Base-by-base conservation (phyloP, 2,797 vertebrate species). In the Fratercula arctica region DNA sequence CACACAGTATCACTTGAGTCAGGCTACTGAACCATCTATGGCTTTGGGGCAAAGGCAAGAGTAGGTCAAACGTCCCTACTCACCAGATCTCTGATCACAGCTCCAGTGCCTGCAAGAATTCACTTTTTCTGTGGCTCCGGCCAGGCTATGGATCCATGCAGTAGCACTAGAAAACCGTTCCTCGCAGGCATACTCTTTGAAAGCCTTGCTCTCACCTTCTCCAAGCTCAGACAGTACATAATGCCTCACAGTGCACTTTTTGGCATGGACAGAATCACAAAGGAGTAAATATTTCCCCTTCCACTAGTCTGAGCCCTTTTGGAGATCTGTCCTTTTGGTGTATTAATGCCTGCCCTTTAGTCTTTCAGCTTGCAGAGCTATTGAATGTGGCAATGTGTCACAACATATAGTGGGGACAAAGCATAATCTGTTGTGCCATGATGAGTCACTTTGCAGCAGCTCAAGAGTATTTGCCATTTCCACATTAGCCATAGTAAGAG, bases 361-460 rank as follows among this genome's bases (percentile, higher is more conserved):
- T 88, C 85, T 95, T 89, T 82, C 80, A 28, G 41, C 70, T 77
- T 91, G 90, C 70, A 80, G 64, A 79, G 56, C 74, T 91, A 85
- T 63, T 90, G 88, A 96, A 83, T 4, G 2, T 61, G 93, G 81
- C 88, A 90, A 81, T 21, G n/a, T 96, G 94, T 95, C 86, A 92
- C 86, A 95, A 79, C 46, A 46, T 46, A n/a, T 70, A 90, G 39
- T 43, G 29, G 48, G 70, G 68, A 82, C 74, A 93, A 93, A 75
- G 70, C 46, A 60, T 96, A 87, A 95, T 95, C 77, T 74, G 37
- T 74, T 77, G 56, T 89, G 84, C 90, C 78, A 41, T 60, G 60
- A 83, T 90, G 88, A 92, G 77, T 86, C 84, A 61, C 43, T 87
- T 79, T 77, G 68, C 67, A 85, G 75, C 68, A 87, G 35, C 6